Conservation (phyloP, 2,797 vertebrate genomes). For the Anniella stebbinsi region DNA sequence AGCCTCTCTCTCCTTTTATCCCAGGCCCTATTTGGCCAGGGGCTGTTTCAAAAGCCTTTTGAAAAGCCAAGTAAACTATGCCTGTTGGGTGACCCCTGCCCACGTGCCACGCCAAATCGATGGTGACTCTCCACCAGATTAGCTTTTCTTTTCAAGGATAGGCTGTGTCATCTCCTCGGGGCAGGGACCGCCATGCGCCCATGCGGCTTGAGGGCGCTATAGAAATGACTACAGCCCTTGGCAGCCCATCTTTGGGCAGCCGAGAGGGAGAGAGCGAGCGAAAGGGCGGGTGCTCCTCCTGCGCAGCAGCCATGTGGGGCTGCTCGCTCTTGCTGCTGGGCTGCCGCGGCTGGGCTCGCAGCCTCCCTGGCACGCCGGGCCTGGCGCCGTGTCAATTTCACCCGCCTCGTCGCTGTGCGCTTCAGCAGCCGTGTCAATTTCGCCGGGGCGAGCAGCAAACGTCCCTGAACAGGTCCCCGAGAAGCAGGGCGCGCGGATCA, state of each 20-base stretch:
- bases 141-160: no score
- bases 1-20: no score
- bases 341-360: no score
- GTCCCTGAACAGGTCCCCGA: background rate
- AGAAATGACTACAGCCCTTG: background rate
- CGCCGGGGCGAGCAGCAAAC: background rate
- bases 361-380: background rate
- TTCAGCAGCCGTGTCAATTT: background rate
- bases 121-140: no score
- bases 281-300: background rate
- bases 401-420: background rate
- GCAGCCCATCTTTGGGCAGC: background rate
- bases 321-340: background rate
- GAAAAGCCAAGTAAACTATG: no score
- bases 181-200: background rate
- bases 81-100: no score
- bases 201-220: background rate
- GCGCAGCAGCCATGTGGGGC: background rate
- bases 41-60: no score
- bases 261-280: background rate
- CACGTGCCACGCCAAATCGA: no score
- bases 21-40: no score
- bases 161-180: background rate
- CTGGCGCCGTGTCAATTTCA: background rate
- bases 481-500: background rate